Evolutionary conservation across 2,113 vertebrate species (phyloP), one percentile per base, ranked within the genome.

Genomic region (Mormyrus iriodes): DNA sequence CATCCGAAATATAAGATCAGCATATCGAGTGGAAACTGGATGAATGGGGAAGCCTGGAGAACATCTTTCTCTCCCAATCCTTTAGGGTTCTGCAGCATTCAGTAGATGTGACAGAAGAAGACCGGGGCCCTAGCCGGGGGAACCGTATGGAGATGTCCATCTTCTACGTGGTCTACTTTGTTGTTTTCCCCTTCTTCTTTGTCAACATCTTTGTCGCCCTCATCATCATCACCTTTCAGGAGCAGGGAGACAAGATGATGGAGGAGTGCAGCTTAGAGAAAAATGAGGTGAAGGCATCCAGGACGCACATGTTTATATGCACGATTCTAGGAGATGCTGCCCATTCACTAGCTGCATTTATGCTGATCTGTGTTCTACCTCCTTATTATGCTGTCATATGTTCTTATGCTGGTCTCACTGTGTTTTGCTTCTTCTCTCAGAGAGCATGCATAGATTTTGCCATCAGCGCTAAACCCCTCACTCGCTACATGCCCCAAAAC

Each of bases 101-200:
- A 0, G 99, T 99, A 0, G 98, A 99, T 0, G 97, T 99, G 35
- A 99, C 98, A 0, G 98, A 99, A 93, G 98, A 99, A 91, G 98
- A 99, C 94, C 95, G 98, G 0, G 98, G 98, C 31, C 98, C 98
- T 0, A 99, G 97, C 91, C 97, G 97, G 35, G 98, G 98, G 91
- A 99, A 99, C 94, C 97, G 98, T 89, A 99, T 99, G 98, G 98
- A 99, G 95, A 99, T 99, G 98, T 99, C 98, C n/a, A 96, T 99
- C 90, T 99, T 99, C 94, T 99, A 99, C 0, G 98, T 99, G 0
- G 97, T 99, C 89, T 99, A 99, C 93, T 99, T 99, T 24, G 98
- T 99, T 85, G 98, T 99, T 92, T 99, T 99, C 92, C 98, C 98
- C 0, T 99, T 99, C 94, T 99, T 99, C 95, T 99, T 99, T 0